These are phyloP conservation scores for Clepsis dumicolana DNA, from an alignment of 2,888 invertebrate genomes.

Conservation along the genomic window DNA sequence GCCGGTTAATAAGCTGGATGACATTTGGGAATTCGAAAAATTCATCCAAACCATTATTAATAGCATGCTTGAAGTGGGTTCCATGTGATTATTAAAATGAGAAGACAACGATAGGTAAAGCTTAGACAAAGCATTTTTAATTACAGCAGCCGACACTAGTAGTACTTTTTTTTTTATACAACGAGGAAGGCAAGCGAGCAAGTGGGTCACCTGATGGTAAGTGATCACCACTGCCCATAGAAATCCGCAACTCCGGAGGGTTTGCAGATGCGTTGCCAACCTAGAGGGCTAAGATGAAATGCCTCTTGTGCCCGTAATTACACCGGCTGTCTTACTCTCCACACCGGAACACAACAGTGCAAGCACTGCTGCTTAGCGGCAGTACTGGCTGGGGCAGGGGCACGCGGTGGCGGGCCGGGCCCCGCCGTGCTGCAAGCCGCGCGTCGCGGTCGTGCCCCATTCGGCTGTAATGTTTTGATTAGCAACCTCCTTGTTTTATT, in stretches of 20 bases:
- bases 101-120: conserved; percentile 58
- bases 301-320: too few relatives aligned
- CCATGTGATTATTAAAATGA: conserved; percentile 76
- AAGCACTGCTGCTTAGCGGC: too few relatives aligned
- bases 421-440: conserved; percentile 9
- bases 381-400: too few relatives aligned
- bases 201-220: too few relatives aligned
- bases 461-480: conserved; percentile 52
- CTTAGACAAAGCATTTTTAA: conserved; percentile 44
- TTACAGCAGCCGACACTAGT: conserved; percentile 31
- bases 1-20: conserved; percentile 85
- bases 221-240: too few relatives aligned
- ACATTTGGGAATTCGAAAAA: conserved; percentile 85
- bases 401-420: neutral
- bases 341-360: too few relatives aligned
- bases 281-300: too few relatives aligned
- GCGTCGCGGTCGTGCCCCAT: conserved; percentile 10
- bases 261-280: too few relatives aligned
- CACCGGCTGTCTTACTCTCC: too few relatives aligned
- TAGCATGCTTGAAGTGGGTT: conserved; percentile 76
- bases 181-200: too few relatives aligned
- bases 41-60: conserved; percentile 83
- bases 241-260: too few relatives aligned
- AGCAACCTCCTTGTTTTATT: conserved; percentile 61
- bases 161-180: too few relatives aligned